These are phyloP conservation scores for Zoanthus solanderi DNA, from an alignment of 92 coral and sea anemone genomes.

Conservation along the genomic window DNA sequence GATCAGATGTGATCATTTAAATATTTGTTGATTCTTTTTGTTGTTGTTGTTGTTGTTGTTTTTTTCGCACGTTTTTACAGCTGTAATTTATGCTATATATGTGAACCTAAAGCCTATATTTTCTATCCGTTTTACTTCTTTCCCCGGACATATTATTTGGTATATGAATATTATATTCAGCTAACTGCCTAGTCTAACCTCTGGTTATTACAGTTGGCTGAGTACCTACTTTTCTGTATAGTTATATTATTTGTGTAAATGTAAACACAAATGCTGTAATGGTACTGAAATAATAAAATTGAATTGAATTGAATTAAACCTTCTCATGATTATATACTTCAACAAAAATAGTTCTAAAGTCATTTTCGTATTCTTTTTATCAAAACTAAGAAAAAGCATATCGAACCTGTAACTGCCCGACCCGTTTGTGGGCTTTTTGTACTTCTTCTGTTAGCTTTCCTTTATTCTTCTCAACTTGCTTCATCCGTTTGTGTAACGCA, in stretches of 20 bases:
- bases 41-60: no score
- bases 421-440: conserved; percentile 69
- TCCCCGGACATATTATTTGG: not conserved
- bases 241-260: no score
- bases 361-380: not conserved
- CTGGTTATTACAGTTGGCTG: no score
- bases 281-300: no score
- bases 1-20: no score
- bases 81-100: not conserved
- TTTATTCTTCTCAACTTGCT: conserved; percentile 83
- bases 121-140: not conserved
- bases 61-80: not conserved
- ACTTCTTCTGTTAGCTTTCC: conserved; percentile 69
- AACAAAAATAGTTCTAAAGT: not conserved
- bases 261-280: no score
- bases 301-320: not conserved
- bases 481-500: conserved; percentile 85
- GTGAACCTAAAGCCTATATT: no score
- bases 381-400: not conserved
- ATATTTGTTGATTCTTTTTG: no score
- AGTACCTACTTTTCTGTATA: no score
- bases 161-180: no score
- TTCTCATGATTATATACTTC: not conserved
- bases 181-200: no score
- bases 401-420: conserved; percentile 88